Evolutionary conservation across 2,113 vertebrate genomes (phyloP).

Genomic region (Artemisiospiza belli): DNA sequence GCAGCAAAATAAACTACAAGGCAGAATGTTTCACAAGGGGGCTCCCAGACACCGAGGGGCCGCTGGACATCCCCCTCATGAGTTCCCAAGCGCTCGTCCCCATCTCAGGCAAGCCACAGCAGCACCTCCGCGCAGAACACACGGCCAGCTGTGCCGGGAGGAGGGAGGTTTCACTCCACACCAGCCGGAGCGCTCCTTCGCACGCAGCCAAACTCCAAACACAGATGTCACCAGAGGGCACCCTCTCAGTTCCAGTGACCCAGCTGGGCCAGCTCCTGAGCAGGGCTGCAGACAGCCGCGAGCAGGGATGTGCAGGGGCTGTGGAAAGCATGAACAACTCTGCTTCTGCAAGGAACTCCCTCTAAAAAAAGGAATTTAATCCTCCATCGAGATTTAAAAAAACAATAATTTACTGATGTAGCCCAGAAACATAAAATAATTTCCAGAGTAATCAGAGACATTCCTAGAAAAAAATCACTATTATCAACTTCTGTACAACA

Average conservation of each 20-base stretch:
- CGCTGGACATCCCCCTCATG: neutral
- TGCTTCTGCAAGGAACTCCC: neutral
- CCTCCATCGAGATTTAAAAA: accelerated
- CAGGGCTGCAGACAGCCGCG: neutral
- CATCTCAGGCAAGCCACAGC: neutral
- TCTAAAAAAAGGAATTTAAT: neutral
- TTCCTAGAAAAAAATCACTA: neutral
- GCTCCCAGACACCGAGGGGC: neutral
- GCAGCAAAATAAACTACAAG: neutral
- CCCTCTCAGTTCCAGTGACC: constrained; percentile 17
- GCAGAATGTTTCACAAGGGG: neutral
- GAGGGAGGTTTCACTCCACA: neutral
- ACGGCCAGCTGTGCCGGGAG: neutral
- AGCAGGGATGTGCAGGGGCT: neutral
- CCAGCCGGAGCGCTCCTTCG: neutral
- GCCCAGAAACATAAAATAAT: neutral
- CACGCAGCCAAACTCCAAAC: neutral
- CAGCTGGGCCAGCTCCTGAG: neutral
- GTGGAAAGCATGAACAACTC: neutral
- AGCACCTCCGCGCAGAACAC: neutral
- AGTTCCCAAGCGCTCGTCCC: neutral
- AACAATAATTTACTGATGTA: neutral
- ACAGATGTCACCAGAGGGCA: constrained; percentile 57
- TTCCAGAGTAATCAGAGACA: neutral
- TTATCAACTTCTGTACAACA: neutral